Conservation (phyloP, 2,113 vertebrate species). For the Sylvietta virens region DNA sequence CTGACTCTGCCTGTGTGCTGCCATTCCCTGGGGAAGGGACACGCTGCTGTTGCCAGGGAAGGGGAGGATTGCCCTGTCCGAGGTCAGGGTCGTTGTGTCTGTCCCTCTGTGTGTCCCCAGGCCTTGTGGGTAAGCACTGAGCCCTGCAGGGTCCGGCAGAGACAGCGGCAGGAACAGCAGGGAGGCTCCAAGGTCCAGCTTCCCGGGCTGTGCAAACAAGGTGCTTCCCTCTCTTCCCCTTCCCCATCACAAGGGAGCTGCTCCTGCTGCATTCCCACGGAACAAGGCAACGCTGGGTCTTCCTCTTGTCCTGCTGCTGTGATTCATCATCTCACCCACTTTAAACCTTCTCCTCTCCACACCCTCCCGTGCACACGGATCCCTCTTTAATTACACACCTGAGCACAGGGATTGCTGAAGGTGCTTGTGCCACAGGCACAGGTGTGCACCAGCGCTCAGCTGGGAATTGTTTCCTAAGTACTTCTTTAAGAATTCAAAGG, state of each 20-base stretch:
- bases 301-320: not conserved
- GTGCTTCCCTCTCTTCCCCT: not conserved
- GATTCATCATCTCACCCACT: not conserved
- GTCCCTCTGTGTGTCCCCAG: fast-evolving
- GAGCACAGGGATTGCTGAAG: not conserved
- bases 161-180: not conserved
- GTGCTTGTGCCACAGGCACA: not conserved
- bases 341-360: not conserved
- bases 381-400: not conserved
- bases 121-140: fast-evolving
- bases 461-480: not conserved
- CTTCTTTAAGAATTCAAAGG: not conserved
- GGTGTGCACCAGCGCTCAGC: not conserved
- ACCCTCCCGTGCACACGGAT: not conserved
- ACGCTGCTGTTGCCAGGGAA: fast-evolving
- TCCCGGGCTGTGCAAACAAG: not conserved
- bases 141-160: not conserved
- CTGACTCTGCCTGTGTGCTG: not conserved
- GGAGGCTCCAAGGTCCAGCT: not conserved
- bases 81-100: not conserved
- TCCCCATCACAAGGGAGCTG: not conserved
- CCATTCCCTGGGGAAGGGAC: not conserved
- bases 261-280: fast-evolving
- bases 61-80: fast-evolving
- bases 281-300: not conserved